phyloP scores from a whole-genome alignment of 2,888 invertebrate species.

The Ischnura elegans region DNA sequence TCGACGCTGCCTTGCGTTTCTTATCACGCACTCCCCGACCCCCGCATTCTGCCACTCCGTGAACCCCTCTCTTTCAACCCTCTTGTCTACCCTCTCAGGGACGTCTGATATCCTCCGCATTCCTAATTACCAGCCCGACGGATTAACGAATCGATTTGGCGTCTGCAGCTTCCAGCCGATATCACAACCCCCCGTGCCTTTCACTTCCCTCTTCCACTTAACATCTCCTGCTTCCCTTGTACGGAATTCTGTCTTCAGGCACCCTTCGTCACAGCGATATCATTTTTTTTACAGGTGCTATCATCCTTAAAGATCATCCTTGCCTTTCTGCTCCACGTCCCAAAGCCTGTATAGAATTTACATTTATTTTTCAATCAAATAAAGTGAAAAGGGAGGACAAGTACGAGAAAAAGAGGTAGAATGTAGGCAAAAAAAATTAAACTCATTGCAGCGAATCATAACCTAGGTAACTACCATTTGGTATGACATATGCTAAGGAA shows the following conservation, averaged over 20 bases:
- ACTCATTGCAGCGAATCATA: too few species aligned
- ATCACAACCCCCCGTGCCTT: neutral
- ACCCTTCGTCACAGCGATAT: neutral
- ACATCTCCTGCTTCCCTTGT: neutral
- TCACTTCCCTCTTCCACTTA: neutral
- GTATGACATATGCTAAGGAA: too few species aligned
- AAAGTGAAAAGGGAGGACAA: too few species aligned
- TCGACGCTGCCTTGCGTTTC: neutral
- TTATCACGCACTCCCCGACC: neutral
- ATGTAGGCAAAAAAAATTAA: too few species aligned
- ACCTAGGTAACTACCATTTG: too few species aligned
- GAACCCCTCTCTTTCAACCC: neutral
- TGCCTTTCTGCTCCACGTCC: too few species aligned
- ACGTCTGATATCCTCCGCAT: neutral
- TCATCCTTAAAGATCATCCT: too few species aligned
- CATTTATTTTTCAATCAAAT: too few species aligned
- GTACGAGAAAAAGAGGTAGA: too few species aligned
- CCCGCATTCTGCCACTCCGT: too few species aligned
- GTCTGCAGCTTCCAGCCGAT: neutral
- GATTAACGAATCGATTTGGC: constrained; percentile 5
- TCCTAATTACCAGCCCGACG: neutral
- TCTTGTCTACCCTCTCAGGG: neutral
- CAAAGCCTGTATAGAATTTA: too few species aligned
- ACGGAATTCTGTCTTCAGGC: neutral
- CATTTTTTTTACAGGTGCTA: too few species aligned